phyloP scores from a whole-genome alignment of 2,888 invertebrate species.

The Platycheirus rosarum region DNA sequence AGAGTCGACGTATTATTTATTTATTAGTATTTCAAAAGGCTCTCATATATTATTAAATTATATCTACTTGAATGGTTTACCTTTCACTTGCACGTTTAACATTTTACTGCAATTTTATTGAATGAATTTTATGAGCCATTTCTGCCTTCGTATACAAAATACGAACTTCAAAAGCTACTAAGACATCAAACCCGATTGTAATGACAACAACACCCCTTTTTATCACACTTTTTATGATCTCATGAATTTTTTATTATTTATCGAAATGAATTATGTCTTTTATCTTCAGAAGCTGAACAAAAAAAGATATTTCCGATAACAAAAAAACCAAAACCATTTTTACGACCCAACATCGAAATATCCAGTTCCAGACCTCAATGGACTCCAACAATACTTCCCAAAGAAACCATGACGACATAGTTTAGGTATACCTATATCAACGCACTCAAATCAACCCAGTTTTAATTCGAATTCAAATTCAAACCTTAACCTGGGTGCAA shows the following conservation, averaged over 20 bases:
- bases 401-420: neutral
- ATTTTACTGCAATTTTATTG: too few species aligned
- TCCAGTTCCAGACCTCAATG: slow-evolving; percentile 2
- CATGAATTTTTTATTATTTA: slow-evolving; percentile 39
- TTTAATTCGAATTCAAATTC: slow-evolving; percentile 42
- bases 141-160: too few species aligned
- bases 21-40: too few species aligned
- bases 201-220: slow-evolving; percentile 37
- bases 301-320: slow-evolving; percentile 19
- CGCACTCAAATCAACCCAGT: slow-evolving; percentile 50
- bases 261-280: slow-evolving; percentile 24
- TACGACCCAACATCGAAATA: slow-evolving; percentile 26
- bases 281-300: slow-evolving; percentile 47
- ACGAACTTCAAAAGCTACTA: neutral
- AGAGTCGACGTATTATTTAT: too few species aligned
- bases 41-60: too few species aligned
- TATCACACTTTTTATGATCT: slow-evolving; percentile 39
- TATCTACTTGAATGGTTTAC: too few species aligned
- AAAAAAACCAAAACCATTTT: slow-evolving; percentile 15
- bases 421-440: slow-evolving; percentile 20
- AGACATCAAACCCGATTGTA: slow-evolving; percentile 28
- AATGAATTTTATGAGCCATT: too few species aligned
- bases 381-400: neutral
- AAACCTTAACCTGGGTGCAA: slow-evolving; percentile 47
- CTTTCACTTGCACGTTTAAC: too few species aligned